phyloP scores from a whole-genome alignment of 2,797 vertebrate species.

The Sandelia bainsii region DNA sequence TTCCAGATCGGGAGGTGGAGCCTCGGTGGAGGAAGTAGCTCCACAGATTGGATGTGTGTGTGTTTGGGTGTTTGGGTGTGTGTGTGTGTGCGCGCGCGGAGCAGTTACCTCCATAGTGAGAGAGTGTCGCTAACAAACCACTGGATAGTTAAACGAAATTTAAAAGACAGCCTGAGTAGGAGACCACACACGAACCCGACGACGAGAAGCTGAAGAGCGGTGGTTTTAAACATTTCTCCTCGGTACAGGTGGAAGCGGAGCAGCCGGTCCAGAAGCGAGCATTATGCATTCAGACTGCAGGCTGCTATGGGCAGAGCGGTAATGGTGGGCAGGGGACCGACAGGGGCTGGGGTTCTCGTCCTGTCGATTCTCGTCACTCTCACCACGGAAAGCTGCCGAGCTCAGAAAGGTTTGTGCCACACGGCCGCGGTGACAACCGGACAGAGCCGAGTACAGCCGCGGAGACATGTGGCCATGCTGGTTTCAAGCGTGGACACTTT shows the following conservation, averaged over 20 bases:
- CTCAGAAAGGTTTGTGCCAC: conserved; percentile 85
- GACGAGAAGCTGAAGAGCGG: conserved; percentile 2
- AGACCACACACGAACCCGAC: conserved; percentile 6
- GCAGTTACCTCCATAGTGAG: conserved; percentile 66
- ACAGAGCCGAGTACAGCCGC: not conserved
- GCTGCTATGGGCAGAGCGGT: conserved; percentile 87
- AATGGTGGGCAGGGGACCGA: conserved; percentile 87
- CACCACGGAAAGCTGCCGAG: conserved; percentile 76
- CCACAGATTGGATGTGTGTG: conserved; percentile 71
- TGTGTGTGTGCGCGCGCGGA: conserved; percentile 45
- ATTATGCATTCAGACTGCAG: conserved; percentile 88
- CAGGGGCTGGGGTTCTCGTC: conserved; percentile 82
- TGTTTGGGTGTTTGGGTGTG: conserved; percentile 36
- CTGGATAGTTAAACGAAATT: conserved; percentile 39
- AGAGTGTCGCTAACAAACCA: conserved; percentile 72
- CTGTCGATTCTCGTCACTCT: conserved; percentile 82
- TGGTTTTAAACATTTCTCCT: not conserved
- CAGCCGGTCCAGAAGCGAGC: conserved; percentile 65
- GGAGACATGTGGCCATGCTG: conserved; percentile 39
- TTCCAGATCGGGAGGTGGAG: conserved; percentile 78
- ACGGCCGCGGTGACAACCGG: conserved; percentile 50
- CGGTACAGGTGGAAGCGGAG: conserved; percentile 64
- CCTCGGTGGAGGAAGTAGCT: conserved; percentile 84
- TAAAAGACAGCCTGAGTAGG: conserved; percentile 4
- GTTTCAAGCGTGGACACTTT: conserved; percentile 22